Evolutionary conservation across 2,797 vertebrate genomes (phyloP).

Genomic region (Pseudopleuronectes americanus): DNA sequence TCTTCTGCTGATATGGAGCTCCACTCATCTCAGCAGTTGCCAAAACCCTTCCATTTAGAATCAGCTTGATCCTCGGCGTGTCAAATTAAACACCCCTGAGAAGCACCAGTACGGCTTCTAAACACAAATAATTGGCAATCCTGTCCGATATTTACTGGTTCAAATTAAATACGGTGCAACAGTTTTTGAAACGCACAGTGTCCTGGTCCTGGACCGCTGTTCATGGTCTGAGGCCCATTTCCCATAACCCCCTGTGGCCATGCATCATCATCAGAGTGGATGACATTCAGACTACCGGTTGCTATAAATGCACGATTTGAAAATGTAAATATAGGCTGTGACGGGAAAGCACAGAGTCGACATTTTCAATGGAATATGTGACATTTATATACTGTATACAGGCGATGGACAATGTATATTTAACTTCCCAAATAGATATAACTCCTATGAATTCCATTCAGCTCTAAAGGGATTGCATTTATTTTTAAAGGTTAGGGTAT

Average conservation of each 20-base stretch:
- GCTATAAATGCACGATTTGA: slow-evolving; percentile 59
- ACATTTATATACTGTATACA: slow-evolving; percentile 36
- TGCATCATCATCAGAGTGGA: slow-evolving; percentile 44
- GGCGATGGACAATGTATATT: slow-evolving; percentile 5
- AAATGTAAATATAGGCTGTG: slow-evolving; percentile 13
- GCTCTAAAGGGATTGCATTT: slow-evolving; percentile 4
- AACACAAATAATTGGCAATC: slow-evolving; percentile 45
- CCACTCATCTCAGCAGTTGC: slow-evolving; percentile 43
- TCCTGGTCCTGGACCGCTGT: neutral
- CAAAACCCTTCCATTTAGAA: slow-evolving; percentile 44
- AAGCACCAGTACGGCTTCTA: slow-evolving; percentile 24
- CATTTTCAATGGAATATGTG: slow-evolving; percentile 26
- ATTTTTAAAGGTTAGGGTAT: slow-evolving; percentile 31
- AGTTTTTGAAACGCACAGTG: slow-evolving; percentile 9
- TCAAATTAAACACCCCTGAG: slow-evolving; percentile 30
- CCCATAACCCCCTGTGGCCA: slow-evolving; percentile 25
- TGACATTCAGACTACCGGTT: slow-evolving; percentile 29
- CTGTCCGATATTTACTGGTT: slow-evolving; percentile 5
- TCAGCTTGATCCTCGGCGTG: neutral
- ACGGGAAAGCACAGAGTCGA: slow-evolving; percentile 10
- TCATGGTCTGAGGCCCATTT: slow-evolving; percentile 6
- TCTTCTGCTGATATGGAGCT: slow-evolving; percentile 19
- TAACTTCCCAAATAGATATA: slow-evolving; percentile 32
- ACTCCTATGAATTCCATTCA: slow-evolving; percentile 24
- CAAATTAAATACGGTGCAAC: slow-evolving; percentile 6